Conservation (phyloP, 2,113 vertebrate genomes). For the Chauna torquata region DNA sequence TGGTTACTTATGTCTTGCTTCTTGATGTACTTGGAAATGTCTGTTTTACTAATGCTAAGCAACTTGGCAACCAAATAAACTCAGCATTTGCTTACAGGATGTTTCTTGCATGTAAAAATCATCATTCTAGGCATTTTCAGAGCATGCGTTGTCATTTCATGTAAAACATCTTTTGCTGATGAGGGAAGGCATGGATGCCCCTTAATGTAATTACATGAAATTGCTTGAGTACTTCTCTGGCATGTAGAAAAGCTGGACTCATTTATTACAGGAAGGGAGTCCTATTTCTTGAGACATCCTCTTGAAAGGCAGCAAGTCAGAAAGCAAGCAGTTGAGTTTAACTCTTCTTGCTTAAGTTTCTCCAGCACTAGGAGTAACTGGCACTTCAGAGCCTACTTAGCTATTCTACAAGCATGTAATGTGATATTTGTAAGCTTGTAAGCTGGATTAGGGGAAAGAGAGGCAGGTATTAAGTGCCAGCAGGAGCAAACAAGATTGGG, state of each 20-base stretch:
- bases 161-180: neutral
- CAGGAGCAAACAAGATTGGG: neutral
- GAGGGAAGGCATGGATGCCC: neutral
- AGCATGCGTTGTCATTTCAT: neutral
- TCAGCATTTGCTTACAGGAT: neutral
- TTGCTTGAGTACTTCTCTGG: neutral
- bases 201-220: neutral
- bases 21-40: neutral
- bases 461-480: neutral
- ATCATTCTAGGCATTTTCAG: neutral
- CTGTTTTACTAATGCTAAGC: neutral
- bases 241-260: neutral
- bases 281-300: neutral
- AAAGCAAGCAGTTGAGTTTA: rapidly evolving
- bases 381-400: neutral
- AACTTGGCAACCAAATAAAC: neutral
- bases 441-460: neutral
- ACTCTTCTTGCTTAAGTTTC: neutral
- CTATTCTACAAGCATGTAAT: neutral
- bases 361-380: neutral
- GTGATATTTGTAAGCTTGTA: neutral
- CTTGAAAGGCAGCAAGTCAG: neutral
- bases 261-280: neutral
- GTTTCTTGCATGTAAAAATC: neutral
- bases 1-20: neutral